Evolutionary conservation across 2,113 vertebrate species (phyloP).

Genomic region (Aldabrachelys gigantea): DNA sequence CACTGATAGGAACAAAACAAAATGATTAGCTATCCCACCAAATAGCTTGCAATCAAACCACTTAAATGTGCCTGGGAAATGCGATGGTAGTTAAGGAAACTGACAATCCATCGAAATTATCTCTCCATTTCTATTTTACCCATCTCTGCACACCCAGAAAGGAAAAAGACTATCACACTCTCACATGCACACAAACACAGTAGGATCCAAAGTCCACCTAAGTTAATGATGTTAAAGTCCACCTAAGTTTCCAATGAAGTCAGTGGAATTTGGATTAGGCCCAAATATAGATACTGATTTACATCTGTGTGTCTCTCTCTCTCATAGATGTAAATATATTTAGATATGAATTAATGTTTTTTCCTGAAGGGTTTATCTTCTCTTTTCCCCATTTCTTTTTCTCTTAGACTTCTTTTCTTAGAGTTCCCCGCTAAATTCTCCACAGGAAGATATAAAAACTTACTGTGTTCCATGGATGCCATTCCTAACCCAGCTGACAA

Average conservation of each 20-base stretch:
- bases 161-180: slow-evolving; percentile 40
- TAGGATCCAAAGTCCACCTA: neutral
- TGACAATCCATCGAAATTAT: slow-evolving; percentile 38
- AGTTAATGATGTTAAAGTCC: neutral
- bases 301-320: neutral
- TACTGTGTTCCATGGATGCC: neutral
- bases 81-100: slow-evolving; percentile 21
- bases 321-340: neutral
- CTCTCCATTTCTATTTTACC: slow-evolving; percentile 1
- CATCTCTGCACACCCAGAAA: slow-evolving; percentile 51
- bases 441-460: neutral
- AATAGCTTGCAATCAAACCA: slow-evolving; percentile 35
- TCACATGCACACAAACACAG: neutral
- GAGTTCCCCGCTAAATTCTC: neutral
- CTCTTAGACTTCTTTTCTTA: neutral
- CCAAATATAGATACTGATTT: neutral
- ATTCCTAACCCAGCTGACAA: neutral
- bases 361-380: neutral
- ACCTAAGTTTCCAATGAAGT: neutral
- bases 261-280: neutral
- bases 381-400: neutral
- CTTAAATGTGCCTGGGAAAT: neutral
- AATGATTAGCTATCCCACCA: slow-evolving; percentile 30
- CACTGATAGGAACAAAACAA: slow-evolving; percentile 78
- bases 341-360: neutral